phyloP scores from a whole-genome alignment of 2,797 vertebrate genomes.

The Tenualosa ilisha region DNA sequence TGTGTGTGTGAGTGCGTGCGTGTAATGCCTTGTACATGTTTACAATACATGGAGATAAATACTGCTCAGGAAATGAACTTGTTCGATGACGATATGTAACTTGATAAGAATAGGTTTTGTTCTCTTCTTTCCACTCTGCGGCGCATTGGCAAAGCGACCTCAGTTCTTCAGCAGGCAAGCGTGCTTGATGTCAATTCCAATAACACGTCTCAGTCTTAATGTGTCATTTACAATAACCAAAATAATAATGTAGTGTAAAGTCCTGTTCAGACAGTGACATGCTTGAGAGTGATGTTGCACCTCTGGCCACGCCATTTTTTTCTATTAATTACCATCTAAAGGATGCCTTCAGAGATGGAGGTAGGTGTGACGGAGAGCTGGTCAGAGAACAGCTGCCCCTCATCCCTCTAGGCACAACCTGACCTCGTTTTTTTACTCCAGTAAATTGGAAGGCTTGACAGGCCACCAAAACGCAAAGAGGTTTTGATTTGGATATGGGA shows the following conservation, averaged over 20 bases:
- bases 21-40: background rate
- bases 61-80: background rate
- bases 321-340: constrained; percentile 70
- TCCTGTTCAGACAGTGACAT: constrained; percentile 51
- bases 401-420: constrained; percentile 69
- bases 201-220: constrained; percentile 47
- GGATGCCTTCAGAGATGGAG: constrained; percentile 61
- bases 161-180: constrained; percentile 45
- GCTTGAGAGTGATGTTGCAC: constrained; percentile 60
- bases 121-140: constrained; percentile 23
- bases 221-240: constrained; percentile 62
- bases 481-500: constrained; percentile 69
- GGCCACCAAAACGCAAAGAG: constrained; percentile 61
- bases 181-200: constrained; percentile 55
- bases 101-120: constrained; percentile 25
- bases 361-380: constrained; percentile 71
- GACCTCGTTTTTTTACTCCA: constrained; percentile 78
- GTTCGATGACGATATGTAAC: background rate
- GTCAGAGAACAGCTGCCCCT: constrained; percentile 78
- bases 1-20: background rate
- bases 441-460: constrained; percentile 72
- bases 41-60: background rate
- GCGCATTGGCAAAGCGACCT: constrained; percentile 37
- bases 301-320: constrained; percentile 72
- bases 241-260: constrained; percentile 62